Percentiles rank a stretch among this genome's conserved stretches.
phyloP scores from a whole-genome alignment of 2,113 vertebrate genomes.

The Lycocorax pyrrhopterus region DNA sequence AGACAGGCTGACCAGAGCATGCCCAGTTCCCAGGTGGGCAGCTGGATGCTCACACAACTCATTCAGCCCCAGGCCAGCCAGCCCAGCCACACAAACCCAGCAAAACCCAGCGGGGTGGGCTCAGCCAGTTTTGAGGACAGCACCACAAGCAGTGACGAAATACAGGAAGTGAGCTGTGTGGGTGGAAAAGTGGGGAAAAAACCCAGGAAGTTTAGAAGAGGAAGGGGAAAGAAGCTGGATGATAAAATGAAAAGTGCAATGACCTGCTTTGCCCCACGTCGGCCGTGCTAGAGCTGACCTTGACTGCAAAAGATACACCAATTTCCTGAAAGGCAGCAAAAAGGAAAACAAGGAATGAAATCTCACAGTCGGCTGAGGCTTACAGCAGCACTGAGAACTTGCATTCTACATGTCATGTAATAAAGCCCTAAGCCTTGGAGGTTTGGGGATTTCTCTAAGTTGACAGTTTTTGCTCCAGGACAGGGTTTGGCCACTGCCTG shows the following conservation, averaged over 20 bases:
- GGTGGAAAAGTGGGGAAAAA: background rate
- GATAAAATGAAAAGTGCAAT: background rate
- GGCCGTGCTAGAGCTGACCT: background rate
- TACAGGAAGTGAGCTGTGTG: background rate
- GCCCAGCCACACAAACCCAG: background rate
- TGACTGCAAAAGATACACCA: background rate
- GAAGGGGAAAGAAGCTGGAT: background rate
- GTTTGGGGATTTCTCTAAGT: background rate
- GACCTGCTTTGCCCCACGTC: background rate
- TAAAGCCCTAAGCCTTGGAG: background rate
- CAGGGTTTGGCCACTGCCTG: background rate
- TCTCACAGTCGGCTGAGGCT: background rate
- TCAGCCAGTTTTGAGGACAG: background rate
- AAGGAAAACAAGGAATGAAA: background rate
- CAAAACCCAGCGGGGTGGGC: rapidly evolving
- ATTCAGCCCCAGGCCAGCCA: background rate
- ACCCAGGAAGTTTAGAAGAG: background rate
- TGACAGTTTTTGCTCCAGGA: background rate
- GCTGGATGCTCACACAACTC: background rate
- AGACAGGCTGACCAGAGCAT: background rate
- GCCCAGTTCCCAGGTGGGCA: background rate
- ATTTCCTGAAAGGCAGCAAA: background rate
- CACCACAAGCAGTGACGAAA: background rate
- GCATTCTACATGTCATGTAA: background rate
- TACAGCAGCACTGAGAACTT: background rate